Base-by-base conservation (phyloP, 2,797 vertebrate species). In the Acanthurus tractus region DNA sequence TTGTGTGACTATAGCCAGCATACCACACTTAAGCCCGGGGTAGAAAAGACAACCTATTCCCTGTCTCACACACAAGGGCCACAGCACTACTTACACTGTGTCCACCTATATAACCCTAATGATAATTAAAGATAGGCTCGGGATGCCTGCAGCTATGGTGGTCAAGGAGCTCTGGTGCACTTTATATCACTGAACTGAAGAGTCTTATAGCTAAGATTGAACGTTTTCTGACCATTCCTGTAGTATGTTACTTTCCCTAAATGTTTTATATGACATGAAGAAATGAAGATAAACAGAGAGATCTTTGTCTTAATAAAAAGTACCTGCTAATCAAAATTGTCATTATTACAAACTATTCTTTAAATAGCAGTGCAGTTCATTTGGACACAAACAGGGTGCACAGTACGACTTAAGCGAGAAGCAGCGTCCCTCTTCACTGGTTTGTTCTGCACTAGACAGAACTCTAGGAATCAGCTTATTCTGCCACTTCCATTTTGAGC, bases 381-480 rank as follows among this genome's bases (percentile, higher is more conserved):
- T 57, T 34, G 56, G 23, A 34, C 46, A 1, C 0, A 55, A 42
- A 54, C 0, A 23, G 77, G 70, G 75, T 58, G 57, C 74, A 46
- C 34, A 53, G 50, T 74, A 75, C 74, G 59, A 59, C 72, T 48
- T 53, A 36, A 71, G 58, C 76, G 58, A 71, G 29, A 25, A 76
- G 68, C 75, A 69, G 64, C 38, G 4, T 79, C 76, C 62, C 78
- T 83, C 79, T 88, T 79, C 63, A 48, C 67, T n/a, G 78, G 76
- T 90, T 90, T 89, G 81, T 88, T 91, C 88, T 84, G 77, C 83
- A 86, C 79, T 84, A 86, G 48, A 87, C 53, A 23, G 58, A 92
- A 86, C 81, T 91, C 87, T 90, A 78, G 88, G 83, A 88, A 85
- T 82, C 70, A 53, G 85, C 77, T 91, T 89, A 88, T 91, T 92